Conservation (phyloP, 2,888 invertebrate genomes). For the Perithous albicinctus region DNA sequence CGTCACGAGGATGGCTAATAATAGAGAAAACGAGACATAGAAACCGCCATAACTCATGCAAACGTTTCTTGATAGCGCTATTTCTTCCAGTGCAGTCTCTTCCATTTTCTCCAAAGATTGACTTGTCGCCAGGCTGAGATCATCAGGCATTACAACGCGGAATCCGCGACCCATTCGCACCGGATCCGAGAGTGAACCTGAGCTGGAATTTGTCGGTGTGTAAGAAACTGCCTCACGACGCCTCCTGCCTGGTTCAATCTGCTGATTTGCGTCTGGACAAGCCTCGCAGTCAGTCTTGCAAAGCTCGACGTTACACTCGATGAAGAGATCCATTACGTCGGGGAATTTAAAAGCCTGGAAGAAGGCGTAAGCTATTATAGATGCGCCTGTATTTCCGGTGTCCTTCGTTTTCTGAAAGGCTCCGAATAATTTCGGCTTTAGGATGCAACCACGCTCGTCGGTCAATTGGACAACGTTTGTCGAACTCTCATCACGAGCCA, state of each 20-base stretch:
- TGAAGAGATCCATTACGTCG: slow-evolving; percentile 92
- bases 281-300: slow-evolving; percentile 92
- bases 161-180: slow-evolving; percentile 89
- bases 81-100: slow-evolving; percentile 62
- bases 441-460: slow-evolving; percentile 91
- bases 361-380: slow-evolving; percentile 91
- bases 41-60: slow-evolving; percentile 89
- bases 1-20: slow-evolving; percentile 87
- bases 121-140: slow-evolving; percentile 85
- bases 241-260: slow-evolving; percentile 86
- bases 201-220: slow-evolving; percentile 76
- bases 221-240: slow-evolving; percentile 77
- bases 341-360: slow-evolving; percentile 94
- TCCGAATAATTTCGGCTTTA: slow-evolving; percentile 92
- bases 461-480: slow-evolving; percentile 89
- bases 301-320: slow-evolving; percentile 93
- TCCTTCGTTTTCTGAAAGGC: slow-evolving; percentile 93
- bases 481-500: slow-evolving; percentile 90
- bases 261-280: slow-evolving; percentile 89
- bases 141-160: slow-evolving; percentile 90
- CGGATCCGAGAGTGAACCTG: slow-evolving; percentile 87
- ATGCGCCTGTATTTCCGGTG: slow-evolving; percentile 90
- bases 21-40: slow-evolving; percentile 87
- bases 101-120: slow-evolving; percentile 77
- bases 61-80: slow-evolving; percentile 81